Percentiles rank a stretch among this genome's conserved stretches.
phyloP scores from a whole-genome alignment of 2,888 invertebrate genomes.

The Rhagium mordax region DNA sequence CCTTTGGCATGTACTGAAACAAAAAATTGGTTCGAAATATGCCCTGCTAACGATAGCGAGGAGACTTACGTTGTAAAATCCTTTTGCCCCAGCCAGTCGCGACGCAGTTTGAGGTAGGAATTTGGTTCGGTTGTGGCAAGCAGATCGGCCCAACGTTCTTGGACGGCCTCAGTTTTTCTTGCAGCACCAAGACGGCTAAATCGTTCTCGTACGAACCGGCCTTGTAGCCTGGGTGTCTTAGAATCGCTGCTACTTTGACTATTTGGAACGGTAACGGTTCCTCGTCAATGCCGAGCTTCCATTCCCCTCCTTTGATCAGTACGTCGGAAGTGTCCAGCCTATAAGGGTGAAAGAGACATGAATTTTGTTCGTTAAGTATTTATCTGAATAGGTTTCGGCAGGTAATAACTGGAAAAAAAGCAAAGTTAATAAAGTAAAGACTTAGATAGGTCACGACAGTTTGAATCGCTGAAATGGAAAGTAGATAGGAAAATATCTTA shows the following conservation, averaged over 20 bases:
- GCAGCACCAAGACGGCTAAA: slow-evolving; percentile 80
- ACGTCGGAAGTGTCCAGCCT: slow-evolving; percentile 79
- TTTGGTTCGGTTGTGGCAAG: slow-evolving; percentile 74
- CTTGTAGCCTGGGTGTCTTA: slow-evolving; percentile 81
- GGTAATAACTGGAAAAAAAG: too few relatives aligned
- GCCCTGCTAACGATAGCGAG: not conserved
- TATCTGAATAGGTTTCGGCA: too few relatives aligned
- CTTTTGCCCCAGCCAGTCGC: slow-evolving; percentile 89
- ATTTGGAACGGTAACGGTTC: slow-evolving; percentile 87
- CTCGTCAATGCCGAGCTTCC: slow-evolving; percentile 86
- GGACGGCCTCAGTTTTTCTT: slow-evolving; percentile 76
- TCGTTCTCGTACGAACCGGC: slow-evolving; percentile 77
- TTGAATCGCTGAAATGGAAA: not conserved
- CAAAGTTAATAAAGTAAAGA: too few relatives aligned
- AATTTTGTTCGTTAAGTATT: not conserved
- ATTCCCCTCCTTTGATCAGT: slow-evolving; percentile 86
- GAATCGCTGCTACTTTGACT: slow-evolving; percentile 79
- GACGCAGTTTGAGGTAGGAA: slow-evolving; percentile 78
- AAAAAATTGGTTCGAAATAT: not conserved
- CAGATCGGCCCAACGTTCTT: slow-evolving; percentile 85
- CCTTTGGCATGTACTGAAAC: slow-evolving; percentile 81
- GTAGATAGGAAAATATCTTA: too few relatives aligned
- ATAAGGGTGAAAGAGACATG: slow-evolving; percentile 48
- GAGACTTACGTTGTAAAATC: slow-evolving; percentile 80
- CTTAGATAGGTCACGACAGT: not conserved